phyloP scores from a whole-genome alignment of 2,888 invertebrate species.

The Hanleya hanleyi region DNA sequence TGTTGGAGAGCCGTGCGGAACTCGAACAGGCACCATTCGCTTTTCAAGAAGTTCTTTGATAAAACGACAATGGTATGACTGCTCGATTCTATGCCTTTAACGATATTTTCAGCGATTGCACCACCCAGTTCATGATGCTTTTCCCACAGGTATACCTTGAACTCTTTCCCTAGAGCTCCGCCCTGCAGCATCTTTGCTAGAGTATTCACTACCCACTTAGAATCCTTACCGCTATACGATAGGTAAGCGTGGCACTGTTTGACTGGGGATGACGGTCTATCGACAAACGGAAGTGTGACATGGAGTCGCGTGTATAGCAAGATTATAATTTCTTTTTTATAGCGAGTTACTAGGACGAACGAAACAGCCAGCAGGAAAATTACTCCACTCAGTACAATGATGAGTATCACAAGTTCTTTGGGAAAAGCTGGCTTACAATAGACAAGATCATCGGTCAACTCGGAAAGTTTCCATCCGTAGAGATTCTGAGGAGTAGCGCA shows the following conservation, averaged over 20 bases:
- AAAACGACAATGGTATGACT: not conserved
- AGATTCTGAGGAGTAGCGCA: conserved; percentile 37
- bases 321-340: conserved; percentile 50
- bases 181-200: not conserved
- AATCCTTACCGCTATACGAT: not conserved
- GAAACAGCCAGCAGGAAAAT: conserved; percentile 32
- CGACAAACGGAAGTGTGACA: conserved; percentile 39
- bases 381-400: conserved; percentile 30
- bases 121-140: not conserved
- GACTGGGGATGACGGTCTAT: not conserved
- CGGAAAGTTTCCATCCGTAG: too few species aligned
- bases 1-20: not conserved
- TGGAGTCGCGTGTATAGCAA: conserved; percentile 44
- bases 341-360: conserved; percentile 37
- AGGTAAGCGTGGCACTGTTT: not conserved
- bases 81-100: not conserved
- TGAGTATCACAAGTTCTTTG: too few species aligned
- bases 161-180: not conserved
- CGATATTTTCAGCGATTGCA: not conserved
- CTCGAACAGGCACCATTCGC: not conserved
- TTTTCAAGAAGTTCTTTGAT: not conserved
- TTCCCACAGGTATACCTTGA: not conserved
- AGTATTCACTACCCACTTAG: not conserved
- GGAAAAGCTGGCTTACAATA: too few species aligned
- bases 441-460: too few species aligned